Percentiles rank a stretch among this genome's conserved stretches.
Conservation (phyloP, 1,140 invertebrate species). For the Phenacoccus solenopsis region DNA sequence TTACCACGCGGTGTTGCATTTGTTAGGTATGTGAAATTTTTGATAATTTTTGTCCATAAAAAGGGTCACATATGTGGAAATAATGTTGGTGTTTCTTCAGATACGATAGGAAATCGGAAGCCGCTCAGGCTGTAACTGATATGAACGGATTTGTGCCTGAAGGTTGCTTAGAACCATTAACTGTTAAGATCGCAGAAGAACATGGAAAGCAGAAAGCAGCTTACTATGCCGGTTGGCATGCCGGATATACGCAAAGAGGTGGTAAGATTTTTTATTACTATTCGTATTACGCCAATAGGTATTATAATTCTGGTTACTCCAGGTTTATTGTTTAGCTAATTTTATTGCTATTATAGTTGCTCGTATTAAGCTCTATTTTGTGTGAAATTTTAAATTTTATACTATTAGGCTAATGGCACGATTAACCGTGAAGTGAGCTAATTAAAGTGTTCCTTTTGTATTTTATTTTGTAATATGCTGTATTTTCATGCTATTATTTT, state of each 20-base stretch:
- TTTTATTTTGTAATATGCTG: too few species aligned
- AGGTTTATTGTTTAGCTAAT: too few species aligned
- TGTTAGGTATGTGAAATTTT: conserved; percentile 53
- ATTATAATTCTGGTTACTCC: too few species aligned
- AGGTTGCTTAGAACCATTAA: conserved; percentile 66
- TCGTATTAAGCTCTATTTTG: too few species aligned
- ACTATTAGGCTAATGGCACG: too few species aligned
- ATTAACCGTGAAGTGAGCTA: too few species aligned
- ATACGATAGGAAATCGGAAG: conserved; percentile 69
- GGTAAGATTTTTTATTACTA: conserved; percentile 29
- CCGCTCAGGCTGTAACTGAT: conserved; percentile 70
- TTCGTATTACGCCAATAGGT: neutral
- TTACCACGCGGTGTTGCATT: conserved; percentile 78
- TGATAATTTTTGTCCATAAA: neutral
- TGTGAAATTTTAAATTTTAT: too few species aligned
- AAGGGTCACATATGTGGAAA: neutral
- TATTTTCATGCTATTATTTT: too few species aligned
- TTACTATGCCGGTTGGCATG: conserved; percentile 46
- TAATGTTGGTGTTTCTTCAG: conserved; percentile 34
- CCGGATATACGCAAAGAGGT: conserved; percentile 41
- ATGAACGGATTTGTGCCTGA: conserved; percentile 75
- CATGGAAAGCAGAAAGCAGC: conserved; percentile 79
- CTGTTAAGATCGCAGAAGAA: conserved; percentile 82
- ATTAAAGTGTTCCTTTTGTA: too few species aligned
- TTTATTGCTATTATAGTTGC: too few species aligned